phyloP scores from a whole-genome alignment of 2,888 invertebrate genomes.

The Heliconius cydno region DNA sequence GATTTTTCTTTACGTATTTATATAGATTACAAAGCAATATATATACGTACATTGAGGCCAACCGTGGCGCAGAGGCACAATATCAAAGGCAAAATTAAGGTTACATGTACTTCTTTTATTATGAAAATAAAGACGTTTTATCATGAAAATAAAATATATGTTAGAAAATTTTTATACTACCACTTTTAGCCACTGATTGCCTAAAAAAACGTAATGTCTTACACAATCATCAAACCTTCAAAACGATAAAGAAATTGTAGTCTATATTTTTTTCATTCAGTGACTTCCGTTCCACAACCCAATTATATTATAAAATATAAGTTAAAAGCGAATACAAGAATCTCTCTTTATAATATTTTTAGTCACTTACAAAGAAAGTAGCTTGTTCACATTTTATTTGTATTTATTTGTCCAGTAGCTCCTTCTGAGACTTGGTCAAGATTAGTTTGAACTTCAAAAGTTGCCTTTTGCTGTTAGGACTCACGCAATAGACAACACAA shows the following conservation, averaged over 20 bases:
- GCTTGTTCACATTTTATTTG: constrained; percentile 44
- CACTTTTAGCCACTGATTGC: too few relatives aligned
- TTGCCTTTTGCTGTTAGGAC: constrained; percentile 48
- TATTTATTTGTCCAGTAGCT: constrained; percentile 47
- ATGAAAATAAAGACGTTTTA: too few relatives aligned
- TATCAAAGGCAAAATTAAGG: too few relatives aligned
- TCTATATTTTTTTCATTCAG: neutral
- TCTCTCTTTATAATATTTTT: constrained; percentile 14
- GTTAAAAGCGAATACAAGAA: constrained; percentile 6
- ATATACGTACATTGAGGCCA: too few relatives aligned
- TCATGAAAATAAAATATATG: neutral
- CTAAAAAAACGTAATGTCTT: too few relatives aligned
- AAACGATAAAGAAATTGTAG: neutral
- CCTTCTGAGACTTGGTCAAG: constrained; percentile 46
- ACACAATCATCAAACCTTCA: too few relatives aligned
- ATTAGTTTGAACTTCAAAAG: constrained; percentile 48
- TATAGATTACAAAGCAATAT: too few relatives aligned
- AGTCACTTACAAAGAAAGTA: constrained; percentile 31
- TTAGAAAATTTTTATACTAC: neutral
- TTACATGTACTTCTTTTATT: too few relatives aligned
- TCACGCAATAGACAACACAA: constrained; percentile 48
- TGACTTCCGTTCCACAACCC: neutral
- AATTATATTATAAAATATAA: neutral
- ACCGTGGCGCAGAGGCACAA: too few relatives aligned
- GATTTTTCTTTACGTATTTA: too few relatives aligned